phyloP scores from a whole-genome alignment of 1,140 invertebrate genomes.

The Drosophila quadrilineata region DNA sequence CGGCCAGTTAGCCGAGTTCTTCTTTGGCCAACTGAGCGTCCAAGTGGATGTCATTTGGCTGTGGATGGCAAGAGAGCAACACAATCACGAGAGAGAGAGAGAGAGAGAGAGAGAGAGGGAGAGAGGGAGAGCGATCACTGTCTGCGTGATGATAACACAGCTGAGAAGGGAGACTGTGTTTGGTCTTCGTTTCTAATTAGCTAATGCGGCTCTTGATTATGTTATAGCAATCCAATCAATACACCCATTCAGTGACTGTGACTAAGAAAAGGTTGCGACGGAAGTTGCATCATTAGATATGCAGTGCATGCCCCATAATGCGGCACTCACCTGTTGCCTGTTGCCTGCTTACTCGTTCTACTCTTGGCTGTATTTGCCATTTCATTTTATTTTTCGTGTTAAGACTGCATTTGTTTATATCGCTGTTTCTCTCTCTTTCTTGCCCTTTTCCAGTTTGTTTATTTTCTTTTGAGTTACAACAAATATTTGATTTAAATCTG shows the following conservation, averaged over 20 bases:
- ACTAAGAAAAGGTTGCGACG: slow-evolving; percentile 24
- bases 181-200: no score
- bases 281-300: slow-evolving; percentile 69
- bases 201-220: slow-evolving; percentile 32
- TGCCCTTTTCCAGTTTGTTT: slow-evolving; percentile 1
- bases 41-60: slow-evolving; percentile 20
- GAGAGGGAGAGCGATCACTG: slow-evolving; percentile 13
- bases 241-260: not conserved
- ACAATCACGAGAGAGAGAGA: not conserved
- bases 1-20: slow-evolving; percentile 54
- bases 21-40: slow-evolving; percentile 26
- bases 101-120: not conserved
- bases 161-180: slow-evolving; percentile 20
- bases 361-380: not conserved
- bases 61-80: slow-evolving; percentile 27
- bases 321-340: slow-evolving; percentile 41
- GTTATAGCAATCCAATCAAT: slow-evolving; percentile 27
- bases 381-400: slow-evolving; percentile 21
- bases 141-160: slow-evolving; percentile 55
- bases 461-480: slow-evolving; percentile 16
- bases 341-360: slow-evolving; percentile 7
- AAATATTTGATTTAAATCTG: slow-evolving; percentile 39
- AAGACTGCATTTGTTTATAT: slow-evolving; percentile 13
- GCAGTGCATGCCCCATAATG: slow-evolving; percentile 45
- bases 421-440: not conserved